Base-by-base conservation (phyloP, 1,140 invertebrate species). In the Papilio glaucus region DNA sequence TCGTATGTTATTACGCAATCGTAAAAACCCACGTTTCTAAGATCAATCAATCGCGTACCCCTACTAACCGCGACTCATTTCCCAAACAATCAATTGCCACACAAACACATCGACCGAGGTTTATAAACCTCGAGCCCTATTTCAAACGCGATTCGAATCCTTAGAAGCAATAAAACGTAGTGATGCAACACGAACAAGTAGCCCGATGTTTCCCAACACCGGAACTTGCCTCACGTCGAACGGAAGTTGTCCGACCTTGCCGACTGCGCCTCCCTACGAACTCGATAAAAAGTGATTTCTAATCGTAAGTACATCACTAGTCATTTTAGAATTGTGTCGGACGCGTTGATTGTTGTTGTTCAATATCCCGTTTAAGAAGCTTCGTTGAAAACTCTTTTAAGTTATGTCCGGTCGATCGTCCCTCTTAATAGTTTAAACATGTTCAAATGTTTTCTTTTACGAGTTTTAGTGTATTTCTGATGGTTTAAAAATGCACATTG, bases 171-270 rank as follows among this genome's bases (percentile, higher is more conserved):
- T 80, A 81, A 78, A 79, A 83, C 72, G 79, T 73, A 79, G 77
- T 77, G 83, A 80, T 77, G 85, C 85, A 92, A 86, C 84, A 73
- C 74, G 75, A 82, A 85, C 83, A 89, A 90, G 90, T 90, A 92
- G 79, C 72, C 74, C 78, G 83, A 75, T 73, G 80, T 92, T 90
- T 82, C 76, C 73, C 76, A 83, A 91, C 84, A 85, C 73, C 89
- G 90, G 89, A 91, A 86, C 89, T 92, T 92, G 85, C 90, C 71
- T 69, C 85, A 90, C 68, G 77, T 80, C 80, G 81, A 76, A 63
- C 76, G 90, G 88, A 89, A 88, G 78, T 77, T 53, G 42, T 63
- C 70, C 80, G 85, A 87, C 89, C 89, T 92, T 92, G 78, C 72
- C 73, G 74, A n/a, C n/a, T 74, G 76, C 78, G 71, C 79, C 75